Conservation (phyloP, 2,888 invertebrate genomes). For the Ochropleura leucogaster region DNA sequence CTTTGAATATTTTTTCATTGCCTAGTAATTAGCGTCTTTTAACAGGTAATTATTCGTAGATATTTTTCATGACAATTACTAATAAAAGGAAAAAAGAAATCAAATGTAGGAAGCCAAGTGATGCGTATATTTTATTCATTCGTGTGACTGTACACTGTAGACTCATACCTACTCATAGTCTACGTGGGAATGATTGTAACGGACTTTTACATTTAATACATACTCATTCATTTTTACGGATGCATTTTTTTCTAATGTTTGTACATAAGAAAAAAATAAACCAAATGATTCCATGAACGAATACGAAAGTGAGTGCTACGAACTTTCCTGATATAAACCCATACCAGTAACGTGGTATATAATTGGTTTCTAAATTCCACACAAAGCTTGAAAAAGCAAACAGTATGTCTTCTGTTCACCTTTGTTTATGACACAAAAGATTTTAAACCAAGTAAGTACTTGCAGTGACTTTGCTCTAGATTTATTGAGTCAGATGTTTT, state of each 20-base stretch:
- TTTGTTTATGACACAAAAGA: conserved; percentile 70
- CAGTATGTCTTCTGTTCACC: conserved; percentile 40
- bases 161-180: too few relatives aligned
- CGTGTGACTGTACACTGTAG: conserved; percentile 1
- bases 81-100: conserved; percentile 47
- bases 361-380: conserved; percentile 49
- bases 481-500: conserved; percentile 88
- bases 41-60: conserved; percentile 72
- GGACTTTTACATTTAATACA: neutral
- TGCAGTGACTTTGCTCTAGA: conserved; percentile 76
- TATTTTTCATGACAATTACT: conserved; percentile 60
- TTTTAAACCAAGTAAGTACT: conserved; percentile 67
- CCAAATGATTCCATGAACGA: neutral
- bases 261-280: too few relatives aligned
- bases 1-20: conserved; percentile 74
- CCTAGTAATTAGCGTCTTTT: conserved; percentile 79
- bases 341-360: neutral
- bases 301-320: neutral
- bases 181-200: neutral
- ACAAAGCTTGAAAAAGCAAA: conserved; percentile 60
- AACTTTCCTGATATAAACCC: conserved; percentile 6
- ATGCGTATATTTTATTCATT: conserved; percentile 49
- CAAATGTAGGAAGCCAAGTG: conserved; percentile 27
- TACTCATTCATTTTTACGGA: neutral
- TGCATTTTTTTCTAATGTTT: too few relatives aligned